Evolutionary conservation across 2,888 invertebrate genomes (phyloP), one percentile per base, ranked within the genome.

Genomic region (Eumerus sabulonum): DNA sequence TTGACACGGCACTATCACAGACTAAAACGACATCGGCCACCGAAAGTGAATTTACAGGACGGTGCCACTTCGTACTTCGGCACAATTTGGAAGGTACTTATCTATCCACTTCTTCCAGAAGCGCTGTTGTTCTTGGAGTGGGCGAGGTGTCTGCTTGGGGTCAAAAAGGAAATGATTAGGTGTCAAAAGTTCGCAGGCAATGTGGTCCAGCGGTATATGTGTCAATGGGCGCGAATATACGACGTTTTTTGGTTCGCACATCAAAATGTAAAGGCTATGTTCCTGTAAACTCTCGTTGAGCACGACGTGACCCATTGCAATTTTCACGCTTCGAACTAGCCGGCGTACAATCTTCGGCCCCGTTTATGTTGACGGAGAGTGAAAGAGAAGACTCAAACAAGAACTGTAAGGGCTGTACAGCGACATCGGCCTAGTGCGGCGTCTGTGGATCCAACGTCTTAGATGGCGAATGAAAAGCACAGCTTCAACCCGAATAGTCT

Each of bases 31-130:
- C 13, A 27, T 50, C 35, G 14, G 1, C 35, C 4, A 13, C 35
- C 7, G 9, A 3, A 9, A 50, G 35, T 5, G 13, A 9, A 13
- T 18, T 19, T 5, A 50, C 50, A n/a, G 7, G 50, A 9, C 27
- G 50, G 59, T 53, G 68, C 63, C 5, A 83, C 71, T 35, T 82
- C 76, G 53, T 77, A 83, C 36, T 79, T 14, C 50, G 19, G 35
- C 50, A 50, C 9, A 50, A 27, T 50, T 9, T 13, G 50, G 50
- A 3, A 50, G 50, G 7, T 50, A 50, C 5, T 50, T 27, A 1
- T 19, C 19, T 0, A 50, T 1, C 50, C 27, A 50, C 13, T 9
- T 50, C 13, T 50, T 19, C 50, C 50, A 50, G 9, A 50, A 50
- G n/a, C 50, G 27, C 3, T 50, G 27, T 9, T 50, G 27, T 4